Evolutionary conservation across 2,113 vertebrate species (phyloP), one percentile per base, ranked within the genome.

Genomic region (Trichechus manatus): DNA sequence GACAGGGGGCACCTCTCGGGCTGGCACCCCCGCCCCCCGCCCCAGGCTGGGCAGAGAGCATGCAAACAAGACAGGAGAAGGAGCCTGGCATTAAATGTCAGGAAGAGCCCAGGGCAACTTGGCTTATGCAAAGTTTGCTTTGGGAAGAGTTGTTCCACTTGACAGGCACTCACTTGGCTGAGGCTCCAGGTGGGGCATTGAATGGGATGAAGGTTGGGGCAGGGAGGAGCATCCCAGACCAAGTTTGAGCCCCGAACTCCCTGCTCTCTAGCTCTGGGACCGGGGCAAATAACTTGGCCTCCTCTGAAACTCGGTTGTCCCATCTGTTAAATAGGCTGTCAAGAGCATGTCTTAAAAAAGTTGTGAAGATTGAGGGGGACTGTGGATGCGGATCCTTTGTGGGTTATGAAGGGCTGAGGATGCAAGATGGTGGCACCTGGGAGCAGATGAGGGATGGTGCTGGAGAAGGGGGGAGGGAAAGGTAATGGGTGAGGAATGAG

Each of bases 31-130:
- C 47, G n/a, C n/a, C n/a, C n/a, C n/a, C n/a, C n/a, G n/a, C 68
- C 72, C 72, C 6, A 19, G n/a, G 85, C 68, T 87, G 66, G 66
- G 66, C 47, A 87, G 85, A 39, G 72, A 83, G 77, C 70, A 70
- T 47, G 86, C 86, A 85, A 96, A 97, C 0, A 10, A 91, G 53
- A 39, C 33, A 4, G 53, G 88, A 68, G 80, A 84, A 74, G 74
- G 85, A 86, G 66, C 44, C 89, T 3, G 22, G 92, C 91, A 44
- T 77, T 97, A 98, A 98, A 98, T 97, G 98, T 97, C 98, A 97
- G 96, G 94, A 93, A 97, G 95, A 85, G 98, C 98, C 98, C 93
- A 94, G 84, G 98, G 97, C 97, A 15, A 93, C 83, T 96, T 33
- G 3, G 75, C 93, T 91, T 89, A 75, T 87, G 85, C 79, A 95